Base-by-base conservation (phyloP, 2,888 invertebrate species). In the Shargacucullia verbasci region DNA sequence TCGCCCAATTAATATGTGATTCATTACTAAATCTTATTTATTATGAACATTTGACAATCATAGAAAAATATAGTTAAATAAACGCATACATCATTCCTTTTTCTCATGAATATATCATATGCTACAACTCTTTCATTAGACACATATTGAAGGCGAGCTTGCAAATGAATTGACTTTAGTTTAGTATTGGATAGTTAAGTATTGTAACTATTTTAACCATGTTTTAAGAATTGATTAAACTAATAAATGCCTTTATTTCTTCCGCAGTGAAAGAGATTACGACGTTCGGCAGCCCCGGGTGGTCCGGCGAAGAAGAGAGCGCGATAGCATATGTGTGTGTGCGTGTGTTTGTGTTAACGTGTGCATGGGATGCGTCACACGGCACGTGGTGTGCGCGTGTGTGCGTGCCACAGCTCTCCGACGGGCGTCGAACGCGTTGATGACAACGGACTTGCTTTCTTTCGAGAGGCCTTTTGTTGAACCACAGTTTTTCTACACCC, bases 221-320 rank as follows among this genome's bases (percentile, higher is more conserved):
- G 10, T 25, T 5, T 12, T 6, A 13, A 37, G 11, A 33, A n/a
- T 12, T 10, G 11, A 43, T 12, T 10, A 38, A 27, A 52, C 44
- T 66, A 70, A 15, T 29, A 7, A 37, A 14, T 45, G n/a, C 9
- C 20, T 29, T 57, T 20, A 45, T 74, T 76, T 78, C 38, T 68
- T 69, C 75, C 53, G 1, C 92, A 92, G 92, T 92, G 92, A 92
- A 92, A 92, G 87, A 87, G 88, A 89, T 83, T 85, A 81, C 87
- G 88, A 81, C 90, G 91, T 87, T 87, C 91, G 90, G 86, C 91
- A 80, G 86, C 83, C 75, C 80, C 86, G 71, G 86, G 86, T 78
- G 89, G 86, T 79, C 88, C 91, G 80, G 84, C 82, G 62, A 85
- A 80, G 82, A 91, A 91, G 86, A 84, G 86, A 81, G 86, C 86